phyloP scores from a whole-genome alignment of 2,888 invertebrate genomes.

The Miltochrista miniata region DNA sequence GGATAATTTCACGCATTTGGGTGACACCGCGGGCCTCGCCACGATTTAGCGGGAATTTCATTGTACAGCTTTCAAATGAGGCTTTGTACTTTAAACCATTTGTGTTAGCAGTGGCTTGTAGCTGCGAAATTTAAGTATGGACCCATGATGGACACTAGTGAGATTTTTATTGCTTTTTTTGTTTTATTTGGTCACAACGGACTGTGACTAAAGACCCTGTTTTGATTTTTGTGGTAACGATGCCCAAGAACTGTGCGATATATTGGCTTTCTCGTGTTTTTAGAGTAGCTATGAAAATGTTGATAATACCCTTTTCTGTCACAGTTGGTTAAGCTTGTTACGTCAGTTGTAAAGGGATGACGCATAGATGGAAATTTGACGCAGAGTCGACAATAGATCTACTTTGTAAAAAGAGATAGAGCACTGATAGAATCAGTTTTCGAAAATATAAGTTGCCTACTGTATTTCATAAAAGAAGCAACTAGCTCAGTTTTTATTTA shows the following conservation, averaged over 20 bases:
- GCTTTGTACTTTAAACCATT: slow-evolving; percentile 48
- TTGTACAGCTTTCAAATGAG: slow-evolving; percentile 56
- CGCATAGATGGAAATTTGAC: neutral
- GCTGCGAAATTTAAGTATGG: slow-evolving; percentile 45
- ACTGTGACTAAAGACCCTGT: neutral
- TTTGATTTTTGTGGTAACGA: slow-evolving; percentile 1
- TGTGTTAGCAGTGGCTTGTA: slow-evolving; percentile 49
- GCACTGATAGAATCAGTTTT: no score
- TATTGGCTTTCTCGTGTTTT: neutral
- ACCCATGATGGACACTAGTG: slow-evolving; percentile 29
- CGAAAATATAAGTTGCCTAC: no score
- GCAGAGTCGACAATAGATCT: no score
- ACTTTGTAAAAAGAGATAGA: no score
- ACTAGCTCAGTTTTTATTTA: no score
- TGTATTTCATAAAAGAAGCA: no score
- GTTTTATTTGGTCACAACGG: slow-evolving; percentile 3
- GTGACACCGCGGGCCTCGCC: slow-evolving; percentile 73
- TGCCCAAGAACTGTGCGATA: neutral
- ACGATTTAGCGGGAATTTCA: slow-evolving; percentile 68
- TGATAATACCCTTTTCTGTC: neutral
- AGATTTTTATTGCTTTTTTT: slow-evolving; percentile 8
- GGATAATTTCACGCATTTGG: slow-evolving; percentile 79
- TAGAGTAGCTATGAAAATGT: neutral
- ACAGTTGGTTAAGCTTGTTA: neutral
- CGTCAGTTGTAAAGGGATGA: neutral